Conservation (phyloP, 2,797 vertebrate genomes). For the Cygnus olor region DNA sequence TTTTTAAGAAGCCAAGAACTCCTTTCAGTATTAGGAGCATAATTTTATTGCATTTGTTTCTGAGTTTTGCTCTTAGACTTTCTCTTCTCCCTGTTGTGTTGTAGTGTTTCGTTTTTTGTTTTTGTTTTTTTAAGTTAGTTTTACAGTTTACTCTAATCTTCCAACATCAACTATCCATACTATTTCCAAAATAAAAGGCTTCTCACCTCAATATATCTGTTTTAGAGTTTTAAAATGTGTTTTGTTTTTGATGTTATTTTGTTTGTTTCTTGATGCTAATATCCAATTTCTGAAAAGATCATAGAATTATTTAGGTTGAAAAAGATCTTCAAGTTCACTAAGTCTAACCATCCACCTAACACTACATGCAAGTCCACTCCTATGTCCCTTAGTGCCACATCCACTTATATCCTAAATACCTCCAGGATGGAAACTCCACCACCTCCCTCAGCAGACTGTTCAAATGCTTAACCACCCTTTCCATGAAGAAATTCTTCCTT, state of each 20-base stretch:
- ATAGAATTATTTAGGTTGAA: not conserved
- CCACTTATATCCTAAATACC: not conserved
- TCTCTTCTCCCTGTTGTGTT: not conserved
- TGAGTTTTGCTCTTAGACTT: not conserved
- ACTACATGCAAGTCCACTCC: not conserved
- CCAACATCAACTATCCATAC: not conserved
- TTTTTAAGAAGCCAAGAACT: not conserved
- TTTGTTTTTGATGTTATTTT: not conserved
- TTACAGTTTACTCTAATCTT: not conserved
- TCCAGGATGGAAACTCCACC: not conserved
- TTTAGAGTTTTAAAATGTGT: not conserved
- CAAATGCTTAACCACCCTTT: not conserved
- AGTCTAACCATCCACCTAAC: not conserved
- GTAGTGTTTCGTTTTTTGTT: not conserved
- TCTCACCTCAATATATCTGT: not conserved
- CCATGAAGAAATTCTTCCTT: no score
- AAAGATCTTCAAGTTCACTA: not conserved
- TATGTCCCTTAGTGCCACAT: not conserved
- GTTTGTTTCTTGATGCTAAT: not conserved
- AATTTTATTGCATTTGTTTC: not conserved
- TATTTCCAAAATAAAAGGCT: not conserved
- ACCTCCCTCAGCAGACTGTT: not conserved
- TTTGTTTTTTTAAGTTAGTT: not conserved
- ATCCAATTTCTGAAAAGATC: not conserved
- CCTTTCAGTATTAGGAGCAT: fast-evolving